Conservation (phyloP, 2,888 invertebrate species). For the Drosophila eohydei region DNA sequence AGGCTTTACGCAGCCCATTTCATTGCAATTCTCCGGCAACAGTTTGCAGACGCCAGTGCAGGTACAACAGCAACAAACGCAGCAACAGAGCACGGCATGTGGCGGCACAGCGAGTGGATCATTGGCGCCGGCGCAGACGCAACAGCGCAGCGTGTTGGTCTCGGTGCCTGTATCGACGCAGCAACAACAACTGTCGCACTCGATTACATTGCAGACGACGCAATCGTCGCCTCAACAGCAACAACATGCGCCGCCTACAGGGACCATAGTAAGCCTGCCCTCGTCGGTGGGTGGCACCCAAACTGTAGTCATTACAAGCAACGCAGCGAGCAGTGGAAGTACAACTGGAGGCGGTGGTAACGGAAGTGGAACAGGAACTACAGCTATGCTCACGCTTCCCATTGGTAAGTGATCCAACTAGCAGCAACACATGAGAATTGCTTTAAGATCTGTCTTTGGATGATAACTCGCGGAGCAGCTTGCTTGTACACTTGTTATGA, state of each 20-base stretch:
- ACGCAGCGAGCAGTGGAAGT: slow-evolving; percentile 43
- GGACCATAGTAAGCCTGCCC: slow-evolving; percentile 86
- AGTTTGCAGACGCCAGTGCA: slow-evolving; percentile 84
- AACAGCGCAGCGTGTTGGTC: slow-evolving; percentile 88
- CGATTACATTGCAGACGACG: slow-evolving; percentile 79
- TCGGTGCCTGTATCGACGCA: slow-evolving; percentile 87
- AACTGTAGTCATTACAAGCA: slow-evolving; percentile 84
- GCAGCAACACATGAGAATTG: background rate
- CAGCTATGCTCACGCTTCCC: slow-evolving; percentile 87
- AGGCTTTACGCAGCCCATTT: slow-evolving; percentile 94
- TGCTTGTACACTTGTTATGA: slow-evolving; percentile 13
- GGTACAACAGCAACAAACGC: slow-evolving; percentile 57
- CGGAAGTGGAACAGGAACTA: slow-evolving; percentile 60
- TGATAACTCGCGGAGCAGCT: background rate
- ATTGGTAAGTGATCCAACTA: slow-evolving; percentile 85
- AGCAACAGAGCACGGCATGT: slow-evolving; percentile 52
- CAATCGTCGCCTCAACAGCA: slow-evolving; percentile 77
- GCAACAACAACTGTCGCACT: slow-evolving; percentile 83
- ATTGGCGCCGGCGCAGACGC: slow-evolving; percentile 62
- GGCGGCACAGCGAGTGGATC: slow-evolving; percentile 30
- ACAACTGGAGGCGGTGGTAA: slow-evolving; percentile 37
- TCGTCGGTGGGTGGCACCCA: slow-evolving; percentile 82
- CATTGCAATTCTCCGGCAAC: slow-evolving; percentile 90
- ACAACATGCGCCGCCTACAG: slow-evolving; percentile 79
- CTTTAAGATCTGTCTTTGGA: slow-evolving; percentile 1